Base-by-base conservation (phyloP, 2,797 vertebrate genomes). In the Phalanger gymnotis region DNA sequence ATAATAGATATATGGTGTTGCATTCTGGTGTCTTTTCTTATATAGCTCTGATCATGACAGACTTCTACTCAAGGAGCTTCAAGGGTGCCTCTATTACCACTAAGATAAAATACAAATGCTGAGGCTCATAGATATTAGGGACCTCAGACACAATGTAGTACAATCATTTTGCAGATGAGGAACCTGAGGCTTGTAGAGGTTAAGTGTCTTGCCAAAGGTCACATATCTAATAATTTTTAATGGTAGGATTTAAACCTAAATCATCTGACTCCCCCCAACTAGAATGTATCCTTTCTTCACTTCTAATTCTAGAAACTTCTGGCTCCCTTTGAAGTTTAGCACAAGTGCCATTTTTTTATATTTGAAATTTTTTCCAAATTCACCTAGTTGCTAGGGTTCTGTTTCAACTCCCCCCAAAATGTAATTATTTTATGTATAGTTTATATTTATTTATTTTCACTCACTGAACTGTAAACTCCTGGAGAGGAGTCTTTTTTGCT, bases 131-230 rank as follows among this genome's bases (percentile, higher is more conserved):
- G 95, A 94, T 13, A 16, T 51, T 92, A 92, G 25, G 73, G 58
- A 94, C 5, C 66, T 73, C 58, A 93, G 34, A 96, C 91, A 89
- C 92, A n/a, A 93, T 4, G 9, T 56, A 51, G 19, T 58, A n/a
- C 55, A 14, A 90, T n/a, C 81, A 54, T 19, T 95, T n/a, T 25
- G 89, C 31, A 92, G 90, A 92, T 51, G 16, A 91, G 7, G 61
- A 92, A 34, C 2, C 1, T 53, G 61, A 53, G 12, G 90, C 11
- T 89, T 53, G 92, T 22, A 31, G 54, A 92, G n/a, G 31, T 56
- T 53, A 73, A 94, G 19, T 27, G 22, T 2, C 10, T 94, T 54
- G 2, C 0, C 14, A 54, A 56, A 53, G 58, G 0, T 73, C 9
- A 16, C 13, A 81, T n/a, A 47, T 47, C 40, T 81, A 31, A 27